Base-by-base conservation (phyloP, 2,888 invertebrate species). In the Agrochola lota region DNA sequence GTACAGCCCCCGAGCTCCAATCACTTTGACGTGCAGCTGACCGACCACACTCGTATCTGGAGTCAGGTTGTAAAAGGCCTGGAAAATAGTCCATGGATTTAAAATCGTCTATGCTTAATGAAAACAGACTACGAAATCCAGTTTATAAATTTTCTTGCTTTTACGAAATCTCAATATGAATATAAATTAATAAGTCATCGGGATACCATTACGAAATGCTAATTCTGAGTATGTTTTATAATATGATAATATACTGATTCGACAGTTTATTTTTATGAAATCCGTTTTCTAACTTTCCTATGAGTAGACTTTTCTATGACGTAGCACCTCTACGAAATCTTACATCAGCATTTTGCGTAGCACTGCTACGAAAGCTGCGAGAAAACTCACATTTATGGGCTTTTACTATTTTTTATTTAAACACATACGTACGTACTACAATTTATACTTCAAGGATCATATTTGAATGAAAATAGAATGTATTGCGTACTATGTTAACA, bases 1-100 rank as follows among this genome's bases (percentile, higher is more conserved):
- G 9, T 84, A 87, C 17, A 96, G 76, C 0, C 96, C 96, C 60
- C 89, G 94, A 0, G 95, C 96, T 17, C 92, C 91, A 3, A 94
- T 87, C 30, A 96, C 91, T 79, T 92, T 94, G 0, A 96, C 95
- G 26, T 93, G 91, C 46, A 96, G 81, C 77, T 95, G 91, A 0
- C 96, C 96, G 0, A 96, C 94, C 49, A 93, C 79, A 17, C 91
- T 90, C 90, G 93, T 91, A 74, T 94, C 83, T 77, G 81, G 74
- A 2, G 83, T 89, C n/a, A 93, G 81, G 72, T 92, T 92, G 49
- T 91, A 89, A 66, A 92, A 85, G 4, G 88, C 90, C 95, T 95
- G 46, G 1, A 78, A 81, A 72, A 59, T 30, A 2, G 3, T 12
- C 23, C 15, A 5, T n/a, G 0, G 8, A 35, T 9, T 59, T 59